Base-by-base conservation (phyloP, 2,888 invertebrate genomes). In the Agapostemon virescens region DNA sequence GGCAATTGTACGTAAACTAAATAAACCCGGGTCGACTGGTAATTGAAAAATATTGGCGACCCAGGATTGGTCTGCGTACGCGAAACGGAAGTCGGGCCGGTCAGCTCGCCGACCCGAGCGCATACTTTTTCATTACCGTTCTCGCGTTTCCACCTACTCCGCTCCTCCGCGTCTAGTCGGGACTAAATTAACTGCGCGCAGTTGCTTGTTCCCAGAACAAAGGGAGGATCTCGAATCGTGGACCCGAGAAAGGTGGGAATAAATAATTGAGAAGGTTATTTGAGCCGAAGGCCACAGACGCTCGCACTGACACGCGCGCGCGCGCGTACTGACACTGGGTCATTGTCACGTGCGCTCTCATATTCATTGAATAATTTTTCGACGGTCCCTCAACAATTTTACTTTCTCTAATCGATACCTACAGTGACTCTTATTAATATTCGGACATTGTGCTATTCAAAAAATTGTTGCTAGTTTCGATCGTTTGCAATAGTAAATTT, bases 91-190 rank as follows among this genome's bases (percentile, higher is more conserved):
- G 87, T 86, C 85, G 79, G 79, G 17, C 17, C 55, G 55, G 55
- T 49, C 55, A 26, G 58, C 58, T 77, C 69, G 66, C 52, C 75
- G 75, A 55, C 74, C 30, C 63, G 63, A 71, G 23, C 74, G 74
- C 86, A 86, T 86, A 86, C 83, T 86, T 86, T 86, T 86, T 85
- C 86, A 86, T 86, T 86, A 86, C 70, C 66, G 52, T 77, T 69
- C 63, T 69, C 81, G 72, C 67, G 64, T 84, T 85, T 71, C 73
- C 86, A 75, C 80, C 84, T 79, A 77, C 69, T 58, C 68, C 40
- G 64, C 45, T 38, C 23, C 63, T 38, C 17, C 58, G 36, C 58
- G 42, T 74, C 75, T 69, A 75, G 73, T 23, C 45, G 40, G 49
- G 69, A 82, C 78, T 82, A 68, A 79, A 83, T 82, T 83, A 61